phyloP scores from a whole-genome alignment of 2,113 vertebrate genomes.

The Kobus ellipsiprymnus region DNA sequence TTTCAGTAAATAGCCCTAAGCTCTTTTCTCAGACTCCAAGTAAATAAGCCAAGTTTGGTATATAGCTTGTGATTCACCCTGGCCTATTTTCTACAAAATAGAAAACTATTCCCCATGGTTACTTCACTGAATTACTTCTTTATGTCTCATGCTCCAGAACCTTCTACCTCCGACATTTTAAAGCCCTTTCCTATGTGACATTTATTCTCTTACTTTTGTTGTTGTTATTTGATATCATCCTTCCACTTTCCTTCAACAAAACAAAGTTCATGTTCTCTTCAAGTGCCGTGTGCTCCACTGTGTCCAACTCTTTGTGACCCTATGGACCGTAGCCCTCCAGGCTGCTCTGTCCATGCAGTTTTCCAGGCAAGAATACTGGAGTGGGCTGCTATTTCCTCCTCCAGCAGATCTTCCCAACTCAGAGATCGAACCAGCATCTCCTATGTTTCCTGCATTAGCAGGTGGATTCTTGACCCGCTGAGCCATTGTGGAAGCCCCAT shows the following conservation, averaged over 20 bases:
- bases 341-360: not conserved
- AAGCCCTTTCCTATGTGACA: not conserved
- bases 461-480: not conserved
- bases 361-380: not conserved
- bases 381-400: not conserved
- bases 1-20: conserved; percentile 39
- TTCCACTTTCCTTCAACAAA: not conserved
- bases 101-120: not conserved
- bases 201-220: not conserved
- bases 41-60: conserved; percentile 26
- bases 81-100: conserved; percentile 41
- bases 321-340: not conserved
- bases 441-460: not conserved
- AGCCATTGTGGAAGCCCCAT: not conserved
- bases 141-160: not conserved
- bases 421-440: not conserved
- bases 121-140: not conserved
- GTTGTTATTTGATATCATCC: not conserved
- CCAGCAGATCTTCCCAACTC: not conserved
- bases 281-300: not conserved
- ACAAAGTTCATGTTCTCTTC: not conserved
- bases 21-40: conserved; percentile 27
- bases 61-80: conserved; percentile 43
- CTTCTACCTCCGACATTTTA: not conserved
- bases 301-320: not conserved